Evolutionary conservation across 2,113 vertebrate species (phyloP), one percentile per base, ranked within the genome.

Genomic region (Phaethon lepturus): DNA sequence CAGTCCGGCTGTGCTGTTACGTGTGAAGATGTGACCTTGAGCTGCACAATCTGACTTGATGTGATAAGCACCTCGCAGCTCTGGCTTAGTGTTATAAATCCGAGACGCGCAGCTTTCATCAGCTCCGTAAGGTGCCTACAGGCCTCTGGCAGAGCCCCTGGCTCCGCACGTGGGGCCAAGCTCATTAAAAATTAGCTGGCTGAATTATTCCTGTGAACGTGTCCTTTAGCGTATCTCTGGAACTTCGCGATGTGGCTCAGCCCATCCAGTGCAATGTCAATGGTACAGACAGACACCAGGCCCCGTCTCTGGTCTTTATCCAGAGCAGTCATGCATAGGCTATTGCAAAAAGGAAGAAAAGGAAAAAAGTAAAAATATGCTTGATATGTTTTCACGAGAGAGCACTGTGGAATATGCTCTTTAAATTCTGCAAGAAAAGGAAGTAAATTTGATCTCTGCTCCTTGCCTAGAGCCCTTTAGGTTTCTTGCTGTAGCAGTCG

Each of bases 391-490:
- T 91, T 85, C 33, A 23, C 67, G 74, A 49, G 56, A 49, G 52
- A 9, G 17, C 0, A 0, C 60, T 35, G 64, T 67, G 73, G 64
- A 93, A 52, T 60, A 59, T 11, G 64, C 13, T 75, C 17, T 87
- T 95, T 63, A 96, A 89, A 66, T 78, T 50, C 88, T 92, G 68
- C 40, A 11, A 85, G 92, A 49, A 94, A 76, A 79, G 58, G 77
- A 94, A 82, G 86, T 91, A 17, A 87, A 85, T 74, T 68, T 53
- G 77, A 93, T 91, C 80, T 58, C 86, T 88, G 52, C 38, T 89
- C 62, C 63, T 96, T 76, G 77, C 84, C 55, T 50, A 20, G 15
- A 94, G 75, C 73, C 69, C 62, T 68, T 40, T 31, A 60, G 84
- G 60, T 91, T 95, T 77, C 88, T 89, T 81, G 91, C 86, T 89